Evolutionary conservation across 2,888 invertebrate species (phyloP), one percentile per base, ranked within the genome.

Genomic region (Drosophila ezoana): DNA sequence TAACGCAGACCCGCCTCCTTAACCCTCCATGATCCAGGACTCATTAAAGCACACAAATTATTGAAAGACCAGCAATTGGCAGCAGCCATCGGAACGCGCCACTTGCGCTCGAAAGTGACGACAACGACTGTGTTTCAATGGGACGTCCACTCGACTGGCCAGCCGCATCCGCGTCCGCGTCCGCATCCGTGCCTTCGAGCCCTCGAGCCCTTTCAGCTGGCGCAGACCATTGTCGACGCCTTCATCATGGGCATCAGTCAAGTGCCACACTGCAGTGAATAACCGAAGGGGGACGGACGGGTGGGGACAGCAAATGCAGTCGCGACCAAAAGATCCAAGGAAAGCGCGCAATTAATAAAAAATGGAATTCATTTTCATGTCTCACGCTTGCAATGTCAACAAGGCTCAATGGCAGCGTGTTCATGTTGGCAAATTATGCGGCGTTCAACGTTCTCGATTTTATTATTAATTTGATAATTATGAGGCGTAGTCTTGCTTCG

Each of bases 31-130:
- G 16, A 28, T 11, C 45, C 47, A 11, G 37, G 41, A 37, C 68
- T 77, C 78, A 74, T 81, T 81, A 80, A 83, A 84, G 76, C 67
- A 75, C 69, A 79, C 75, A 74, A 81, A 78, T 78, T 78, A 81
- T 81, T 72, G 66, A 69, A 66, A 63, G 60, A 45, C 45, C 53
- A 44, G 40, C 60, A 20, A 57, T 41, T 61, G 52, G 43, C 62
- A 38, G 38, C 49, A 10, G 33, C n/a, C 37, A 44, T 10, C 59
- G 59, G 16, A 35, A 18, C n/a, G 33, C 32, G 38, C 13, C 52
- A 53, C 32, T 18, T 32, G 51, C 43, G n/a, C 16, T 14, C 33
- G 11, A 18, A 14, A 33, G 28, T 28, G 28, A 8, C 49, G 20
- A 41, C 43, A 35, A 44, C 48, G 63, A 69, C 78, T 72, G 60